Conservation (phyloP, 64 coral and sea anemone genomes). For the Hydrozoanthus tunicans region DNA sequence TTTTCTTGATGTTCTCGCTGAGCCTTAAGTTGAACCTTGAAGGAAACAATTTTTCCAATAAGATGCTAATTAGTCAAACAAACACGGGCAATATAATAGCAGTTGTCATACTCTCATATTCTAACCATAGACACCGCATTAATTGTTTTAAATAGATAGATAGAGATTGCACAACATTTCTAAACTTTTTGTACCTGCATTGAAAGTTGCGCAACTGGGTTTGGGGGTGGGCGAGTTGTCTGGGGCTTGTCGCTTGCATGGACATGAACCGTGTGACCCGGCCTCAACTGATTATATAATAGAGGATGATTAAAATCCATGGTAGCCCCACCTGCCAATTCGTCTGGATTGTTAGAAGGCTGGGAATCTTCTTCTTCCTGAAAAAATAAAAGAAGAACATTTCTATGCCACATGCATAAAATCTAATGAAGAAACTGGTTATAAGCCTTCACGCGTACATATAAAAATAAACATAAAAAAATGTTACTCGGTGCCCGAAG, state of each 20-base stretch:
- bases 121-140: too few species aligned
- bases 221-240: conserved; percentile 32
- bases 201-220: conserved; percentile 26
- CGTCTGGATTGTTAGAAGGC: conserved; percentile 57
- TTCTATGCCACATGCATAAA: too few species aligned
- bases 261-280: conserved; percentile 84
- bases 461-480: too few species aligned
- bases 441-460: too few species aligned
- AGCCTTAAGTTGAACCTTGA: conserved; percentile 76
- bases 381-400: neutral
- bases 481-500: too few species aligned
- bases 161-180: neutral
- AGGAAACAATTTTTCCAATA: too few species aligned
- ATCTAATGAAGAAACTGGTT: too few species aligned
- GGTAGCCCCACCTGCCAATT: conserved; percentile 18
- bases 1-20: conserved; percentile 74
- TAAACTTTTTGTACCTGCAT: neutral
- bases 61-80: too few species aligned
- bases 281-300: conserved; percentile 52
- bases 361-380: conserved; percentile 44
- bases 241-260: conserved; percentile 91
- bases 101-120: too few species aligned
- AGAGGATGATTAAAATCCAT: conserved; percentile 52
- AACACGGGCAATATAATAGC: too few species aligned
- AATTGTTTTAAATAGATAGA: too few species aligned